Evolutionary conservation across 2,888 invertebrate species (phyloP).

Genomic region (Buathra laborator): DNA sequence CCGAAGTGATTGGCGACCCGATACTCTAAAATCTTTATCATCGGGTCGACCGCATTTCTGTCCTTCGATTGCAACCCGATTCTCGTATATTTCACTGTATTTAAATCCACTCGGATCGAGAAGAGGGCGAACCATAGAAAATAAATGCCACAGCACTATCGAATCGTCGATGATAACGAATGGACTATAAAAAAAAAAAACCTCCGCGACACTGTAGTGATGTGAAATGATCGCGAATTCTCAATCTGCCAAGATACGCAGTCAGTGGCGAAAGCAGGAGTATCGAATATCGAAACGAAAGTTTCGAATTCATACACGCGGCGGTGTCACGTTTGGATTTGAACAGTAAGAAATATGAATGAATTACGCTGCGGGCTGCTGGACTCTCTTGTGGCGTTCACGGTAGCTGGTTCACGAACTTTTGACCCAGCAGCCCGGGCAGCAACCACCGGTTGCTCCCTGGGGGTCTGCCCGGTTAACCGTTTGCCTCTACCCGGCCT

Average conservation of each 20-base stretch:
- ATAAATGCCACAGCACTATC: not conserved
- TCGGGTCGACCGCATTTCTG: too few species aligned
- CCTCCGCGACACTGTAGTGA: too few species aligned
- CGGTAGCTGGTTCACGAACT: slow-evolving; percentile 63
- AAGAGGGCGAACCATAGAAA: not conserved
- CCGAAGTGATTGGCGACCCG: too few species aligned
- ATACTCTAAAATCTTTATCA: too few species aligned
- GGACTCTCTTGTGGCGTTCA: slow-evolving; percentile 16
- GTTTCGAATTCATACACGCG: not conserved
- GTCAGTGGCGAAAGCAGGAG: not conserved
- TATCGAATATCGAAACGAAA: not conserved
- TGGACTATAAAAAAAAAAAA: not conserved
- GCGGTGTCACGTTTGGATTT: not conserved
- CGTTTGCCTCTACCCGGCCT: slow-evolving; percentile 32
- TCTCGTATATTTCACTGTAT: too few species aligned
- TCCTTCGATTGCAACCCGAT: too few species aligned
- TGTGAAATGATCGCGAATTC: not conserved
- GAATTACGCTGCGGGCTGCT: slow-evolving; percentile 15
- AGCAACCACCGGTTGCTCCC: slow-evolving; percentile 69
- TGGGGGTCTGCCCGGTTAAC: slow-evolving; percentile 56
- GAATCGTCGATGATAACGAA: not conserved
- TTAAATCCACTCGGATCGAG: not conserved
- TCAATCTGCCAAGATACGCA: not conserved
- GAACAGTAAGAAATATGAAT: not conserved
- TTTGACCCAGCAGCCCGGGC: slow-evolving; percentile 67